phyloP scores from a whole-genome alignment of 2,888 invertebrate genomes.

The Dryococelus australis region DNA sequence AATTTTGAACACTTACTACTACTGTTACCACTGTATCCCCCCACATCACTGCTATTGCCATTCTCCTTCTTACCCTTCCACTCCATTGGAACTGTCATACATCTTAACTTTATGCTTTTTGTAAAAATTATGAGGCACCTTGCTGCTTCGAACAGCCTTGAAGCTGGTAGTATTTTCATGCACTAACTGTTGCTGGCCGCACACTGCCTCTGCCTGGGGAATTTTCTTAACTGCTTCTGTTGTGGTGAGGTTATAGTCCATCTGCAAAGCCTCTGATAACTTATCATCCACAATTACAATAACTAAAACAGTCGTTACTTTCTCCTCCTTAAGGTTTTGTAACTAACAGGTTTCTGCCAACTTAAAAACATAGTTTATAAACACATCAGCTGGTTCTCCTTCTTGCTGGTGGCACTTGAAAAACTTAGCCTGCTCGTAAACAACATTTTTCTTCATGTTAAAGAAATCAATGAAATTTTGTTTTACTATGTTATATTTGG shows the following conservation, averaged over 20 bases:
- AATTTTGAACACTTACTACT: not conserved
- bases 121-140: not conserved
- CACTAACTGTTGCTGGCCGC: not conserved
- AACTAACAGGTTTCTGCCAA: not conserved
- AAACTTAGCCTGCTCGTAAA: not conserved
- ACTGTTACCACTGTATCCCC: not conserved
- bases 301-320: not conserved
- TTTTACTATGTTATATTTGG: not conserved
- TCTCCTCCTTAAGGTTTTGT: not conserved
- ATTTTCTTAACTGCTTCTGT: not conserved
- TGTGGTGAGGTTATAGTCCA: not conserved
- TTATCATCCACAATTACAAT: not conserved
- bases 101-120: not conserved
- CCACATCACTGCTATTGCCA: not conserved
- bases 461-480: not conserved
- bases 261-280: not conserved
- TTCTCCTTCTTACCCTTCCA: not conserved
- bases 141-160: not conserved
- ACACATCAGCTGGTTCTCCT: not conserved
- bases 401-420: not conserved
- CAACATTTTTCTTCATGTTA: not conserved
- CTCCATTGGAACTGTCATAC: not conserved
- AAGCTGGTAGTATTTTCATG: not conserved
- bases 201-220: not conserved
- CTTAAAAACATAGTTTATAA: not conserved